These are phyloP conservation scores for Palythoa heliodiscus DNA, from an alignment of 92 coral and sea anemone species.

Conservation along the genomic window DNA sequence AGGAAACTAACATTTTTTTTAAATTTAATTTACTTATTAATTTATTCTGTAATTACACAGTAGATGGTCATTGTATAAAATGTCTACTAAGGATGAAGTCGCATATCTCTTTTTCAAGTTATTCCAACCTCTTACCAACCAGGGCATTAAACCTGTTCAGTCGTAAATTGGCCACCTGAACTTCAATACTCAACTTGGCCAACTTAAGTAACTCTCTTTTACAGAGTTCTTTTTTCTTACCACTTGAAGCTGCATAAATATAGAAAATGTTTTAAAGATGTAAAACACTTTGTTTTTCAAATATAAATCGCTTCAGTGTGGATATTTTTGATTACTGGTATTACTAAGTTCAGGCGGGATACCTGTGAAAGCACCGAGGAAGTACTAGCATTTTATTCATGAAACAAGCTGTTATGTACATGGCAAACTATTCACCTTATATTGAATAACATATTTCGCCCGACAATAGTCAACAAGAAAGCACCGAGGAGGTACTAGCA, in stretches of 20 bases:
- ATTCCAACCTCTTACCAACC: background rate
- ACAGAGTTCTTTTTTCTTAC: background rate
- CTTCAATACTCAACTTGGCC: background rate
- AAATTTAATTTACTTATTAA: background rate
- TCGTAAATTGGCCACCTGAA: background rate
- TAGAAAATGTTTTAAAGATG: background rate
- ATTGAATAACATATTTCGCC: conserved; percentile 2
- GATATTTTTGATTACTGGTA: background rate
- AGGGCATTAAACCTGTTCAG: background rate
- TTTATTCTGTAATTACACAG: background rate
- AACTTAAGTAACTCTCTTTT: background rate
- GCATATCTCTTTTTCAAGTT: background rate
- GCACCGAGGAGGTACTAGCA: background rate
- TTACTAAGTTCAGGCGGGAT: background rate
- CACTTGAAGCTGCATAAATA: background rate
- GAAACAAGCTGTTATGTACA: background rate
- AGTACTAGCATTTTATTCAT: too few species aligned
- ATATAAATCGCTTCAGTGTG: background rate
- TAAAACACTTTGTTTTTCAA: background rate
- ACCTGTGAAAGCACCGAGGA: too few species aligned
- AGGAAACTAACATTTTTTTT: background rate
- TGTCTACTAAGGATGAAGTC: background rate
- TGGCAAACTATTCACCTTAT: background rate
- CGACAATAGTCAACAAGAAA: background rate
- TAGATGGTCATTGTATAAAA: background rate